Base-by-base conservation (phyloP, 2,113 vertebrate genomes). In the Engystomops pustulosus region DNA sequence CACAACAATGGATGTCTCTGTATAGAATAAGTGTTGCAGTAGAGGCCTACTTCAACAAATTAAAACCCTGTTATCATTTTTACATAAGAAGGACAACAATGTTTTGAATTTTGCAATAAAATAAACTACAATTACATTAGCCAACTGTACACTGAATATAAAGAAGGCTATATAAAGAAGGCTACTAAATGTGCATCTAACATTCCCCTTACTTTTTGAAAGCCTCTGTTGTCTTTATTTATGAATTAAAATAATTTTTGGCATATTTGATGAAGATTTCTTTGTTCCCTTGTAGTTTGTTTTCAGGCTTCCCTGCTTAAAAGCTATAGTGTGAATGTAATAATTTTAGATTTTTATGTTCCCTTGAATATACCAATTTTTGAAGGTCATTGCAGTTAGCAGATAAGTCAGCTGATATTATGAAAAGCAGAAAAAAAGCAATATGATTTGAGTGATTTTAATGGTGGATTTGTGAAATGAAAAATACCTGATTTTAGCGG, bases 371-470 rank as follows among this genome's bases (percentile, higher is more conserved):
- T 23, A 55, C 34, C 75, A 20, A 17, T 78, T 60, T 15, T 23
- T 78, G 75, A 78, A 78, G 75, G 75, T 78, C 75, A 78, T n/a
- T 38, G 75, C 51, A 41, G 11, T 78, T 77, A 77, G 20, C 49
- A 36, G 74, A 58, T 51, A 53, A 36, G 47, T 77, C 27, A 36
- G 30, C 34, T 76, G 47, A 76, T 53, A 55, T 76, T 58, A 36
- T 77, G 20, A 68, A 67, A 17, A 34, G 23, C 32, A 38, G 18
- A 55, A 81, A 53, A 47, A 23, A 44, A 23, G 32, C 12, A 47
- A 75, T 32, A 74, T 78, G 53, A 53, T 81, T 49, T 68, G 27
- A 80, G 53, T 36, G 62, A 68, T 32, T 81, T 53, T 71, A 71
- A 71, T 75, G 53, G 20, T 10, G 41, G 15, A 17, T 47, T 17